phyloP scores from a whole-genome alignment of 1,140 invertebrate species.

The Euura lappo region DNA sequence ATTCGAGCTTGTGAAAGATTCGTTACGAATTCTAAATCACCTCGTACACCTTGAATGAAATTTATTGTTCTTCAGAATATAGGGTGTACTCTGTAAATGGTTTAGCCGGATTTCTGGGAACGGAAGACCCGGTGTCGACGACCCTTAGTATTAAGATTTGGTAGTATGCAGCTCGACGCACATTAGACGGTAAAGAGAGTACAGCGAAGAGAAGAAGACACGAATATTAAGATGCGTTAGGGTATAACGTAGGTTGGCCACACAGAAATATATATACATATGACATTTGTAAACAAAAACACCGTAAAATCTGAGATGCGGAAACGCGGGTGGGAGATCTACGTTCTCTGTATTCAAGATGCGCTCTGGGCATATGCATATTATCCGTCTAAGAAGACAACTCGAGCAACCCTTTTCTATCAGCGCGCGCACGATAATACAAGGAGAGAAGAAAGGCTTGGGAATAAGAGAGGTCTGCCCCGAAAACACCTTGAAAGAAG shows the following conservation, averaged over 20 bases:
- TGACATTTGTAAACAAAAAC: slow-evolving; percentile 7
- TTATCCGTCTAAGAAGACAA: neutral
- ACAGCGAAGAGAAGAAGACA: neutral
- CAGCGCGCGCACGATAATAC: neutral
- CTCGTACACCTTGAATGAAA: too few relatives aligned
- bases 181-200: neutral
- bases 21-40: too few relatives aligned
- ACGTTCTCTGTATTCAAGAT: neutral
- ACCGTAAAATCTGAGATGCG: slow-evolving; percentile 1
- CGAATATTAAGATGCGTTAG: neutral
- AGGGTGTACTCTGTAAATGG: neutral
- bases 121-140: neutral
- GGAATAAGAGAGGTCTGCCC: neutral
- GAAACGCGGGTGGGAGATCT: slow-evolving; percentile 4
- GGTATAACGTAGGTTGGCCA: neutral
- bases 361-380: neutral
- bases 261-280: neutral
- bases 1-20: too few relatives aligned
- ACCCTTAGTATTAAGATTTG: neutral
- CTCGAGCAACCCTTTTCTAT: neutral
- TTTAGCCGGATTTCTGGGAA: slow-evolving; percentile 1
- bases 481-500: slow-evolving; percentile 9
- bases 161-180: neutral
- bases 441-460: neutral
- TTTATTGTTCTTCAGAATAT: too few relatives aligned